These are phyloP conservation scores for Stenichneumon culpator DNA, from an alignment of 2,888 invertebrate species.

Conservation along the genomic window DNA sequence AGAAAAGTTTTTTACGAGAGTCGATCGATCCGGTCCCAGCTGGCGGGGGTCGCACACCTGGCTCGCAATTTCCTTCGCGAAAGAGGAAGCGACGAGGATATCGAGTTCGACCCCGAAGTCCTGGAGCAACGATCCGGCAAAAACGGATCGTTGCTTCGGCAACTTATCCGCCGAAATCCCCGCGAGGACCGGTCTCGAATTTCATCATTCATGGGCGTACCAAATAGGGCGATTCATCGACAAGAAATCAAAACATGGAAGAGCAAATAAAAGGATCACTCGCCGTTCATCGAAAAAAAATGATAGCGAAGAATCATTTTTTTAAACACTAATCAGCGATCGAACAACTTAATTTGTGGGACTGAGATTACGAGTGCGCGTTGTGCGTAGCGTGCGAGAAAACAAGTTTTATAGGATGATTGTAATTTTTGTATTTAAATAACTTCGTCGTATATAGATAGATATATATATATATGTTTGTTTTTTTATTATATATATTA, in stretches of 20 bases:
- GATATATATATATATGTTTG: constrained; percentile 45
- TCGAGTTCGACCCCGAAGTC: constrained; percentile 70
- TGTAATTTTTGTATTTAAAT: constrained; percentile 81
- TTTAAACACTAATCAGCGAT: constrained; percentile 46
- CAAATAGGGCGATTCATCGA: constrained; percentile 11
- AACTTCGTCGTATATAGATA: constrained; percentile 65
- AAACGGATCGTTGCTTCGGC: constrained; percentile 78
- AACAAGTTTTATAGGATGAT: constrained; percentile 68
- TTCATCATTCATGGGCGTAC: constrained; percentile 33
- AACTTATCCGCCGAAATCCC: constrained; percentile 62
- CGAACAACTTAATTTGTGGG: constrained; percentile 55
- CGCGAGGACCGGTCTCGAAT: constrained; percentile 55
- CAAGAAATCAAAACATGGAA: constrained; percentile 23
- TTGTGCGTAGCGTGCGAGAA: constrained; percentile 58
- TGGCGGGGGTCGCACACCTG: constrained; percentile 59
- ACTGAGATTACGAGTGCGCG: constrained; percentile 66
- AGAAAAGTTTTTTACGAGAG: constrained; percentile 25
- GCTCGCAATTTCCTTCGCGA: constrained; percentile 40
- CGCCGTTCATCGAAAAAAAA: constrained; percentile 20
- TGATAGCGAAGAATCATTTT: constrained; percentile 37
- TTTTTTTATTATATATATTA: constrained; percentile 37
- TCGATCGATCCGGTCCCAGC: constrained; percentile 29
- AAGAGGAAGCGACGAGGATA: constrained; percentile 50
- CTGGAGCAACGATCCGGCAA: constrained; percentile 78
- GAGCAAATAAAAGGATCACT: constrained; percentile 26